Percentiles rank a stretch among this genome's conserved stretches.
Conservation (phyloP, 2,113 vertebrate genomes). For the Datnioides undecimradiatus region DNA sequence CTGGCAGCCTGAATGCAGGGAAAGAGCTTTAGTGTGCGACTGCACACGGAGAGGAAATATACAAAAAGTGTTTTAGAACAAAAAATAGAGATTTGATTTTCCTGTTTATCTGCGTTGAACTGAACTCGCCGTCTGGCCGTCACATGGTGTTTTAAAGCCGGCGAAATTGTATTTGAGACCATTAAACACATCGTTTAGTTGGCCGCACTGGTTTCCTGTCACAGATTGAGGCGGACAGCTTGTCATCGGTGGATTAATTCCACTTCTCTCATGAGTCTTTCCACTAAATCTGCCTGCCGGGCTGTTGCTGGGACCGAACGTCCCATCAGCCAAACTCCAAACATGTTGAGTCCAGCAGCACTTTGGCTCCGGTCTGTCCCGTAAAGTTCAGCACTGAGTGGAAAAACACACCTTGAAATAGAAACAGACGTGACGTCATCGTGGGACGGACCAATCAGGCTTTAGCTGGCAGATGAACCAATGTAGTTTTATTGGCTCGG, state of each 20-base stretch:
- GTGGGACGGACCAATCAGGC: neutral
- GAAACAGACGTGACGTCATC: neutral
- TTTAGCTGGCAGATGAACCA: too few species aligned
- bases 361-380: neutral
- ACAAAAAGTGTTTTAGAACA: too few species aligned
- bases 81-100: too few species aligned
- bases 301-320: neutral
- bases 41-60: neutral
- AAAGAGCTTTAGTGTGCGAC: neutral
- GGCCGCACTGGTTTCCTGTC: neutral
- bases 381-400: neutral
- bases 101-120: neutral
- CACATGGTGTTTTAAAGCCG: neutral
- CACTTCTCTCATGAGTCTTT: constrained; percentile 15
- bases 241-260: constrained; percentile 27
- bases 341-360: neutral
- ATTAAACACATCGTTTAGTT: neutral
- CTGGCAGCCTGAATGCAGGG: neutral
- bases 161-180: neutral
- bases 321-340: constrained; percentile 14
- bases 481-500: too few species aligned
- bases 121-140: too few species aligned
- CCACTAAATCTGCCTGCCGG: constrained; percentile 29
- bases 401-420: too few species aligned
- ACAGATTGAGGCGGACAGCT: constrained; percentile 41